A percentile compares a stretch with the other conserved stretches of the same genome.
phyloP scores from a whole-genome alignment of 2,797 vertebrate genomes.

The Pogonophryne albipinna region DNA sequence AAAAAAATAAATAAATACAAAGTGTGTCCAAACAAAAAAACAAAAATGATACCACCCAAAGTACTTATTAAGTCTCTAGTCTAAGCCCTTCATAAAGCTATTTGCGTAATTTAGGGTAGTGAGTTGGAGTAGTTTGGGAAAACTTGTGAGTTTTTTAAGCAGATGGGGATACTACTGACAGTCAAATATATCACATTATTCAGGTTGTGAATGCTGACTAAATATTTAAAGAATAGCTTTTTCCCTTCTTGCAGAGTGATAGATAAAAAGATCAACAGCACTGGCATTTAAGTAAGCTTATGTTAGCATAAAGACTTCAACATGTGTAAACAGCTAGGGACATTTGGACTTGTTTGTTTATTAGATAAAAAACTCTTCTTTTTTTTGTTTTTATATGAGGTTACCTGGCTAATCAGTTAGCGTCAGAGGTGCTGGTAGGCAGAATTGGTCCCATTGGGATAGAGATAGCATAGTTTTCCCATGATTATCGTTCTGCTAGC shows the following conservation, averaged over 20 bases:
- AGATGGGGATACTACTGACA: not conserved
- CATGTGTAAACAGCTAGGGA: not conserved
- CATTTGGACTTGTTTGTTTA: no score
- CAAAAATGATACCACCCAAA: conserved; percentile 7
- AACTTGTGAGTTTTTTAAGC: not conserved
- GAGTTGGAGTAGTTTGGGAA: not conserved
- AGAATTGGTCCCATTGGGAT: not conserved
- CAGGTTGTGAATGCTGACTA: not conserved
- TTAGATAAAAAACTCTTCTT: no score
- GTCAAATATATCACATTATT: not conserved
- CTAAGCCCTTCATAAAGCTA: not conserved
- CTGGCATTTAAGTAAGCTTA: not conserved
- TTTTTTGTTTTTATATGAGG: not conserved
- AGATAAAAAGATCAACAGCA: not conserved
- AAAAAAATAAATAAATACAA: conserved; percentile 9
- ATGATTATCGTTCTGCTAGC: not conserved
- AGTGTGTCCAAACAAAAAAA: conserved; percentile 3
- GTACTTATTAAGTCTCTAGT: conserved; percentile 7
- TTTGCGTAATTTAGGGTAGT: conserved; percentile 2
- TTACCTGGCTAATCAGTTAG: not conserved
- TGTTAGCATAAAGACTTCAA: not conserved
- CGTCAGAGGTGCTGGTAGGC: not conserved
- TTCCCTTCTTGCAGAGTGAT: not conserved
- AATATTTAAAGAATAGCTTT: not conserved
- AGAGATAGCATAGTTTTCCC: no score